Conservation (phyloP, 2,888 invertebrate species). For the Anoplius nigerrimus region DNA sequence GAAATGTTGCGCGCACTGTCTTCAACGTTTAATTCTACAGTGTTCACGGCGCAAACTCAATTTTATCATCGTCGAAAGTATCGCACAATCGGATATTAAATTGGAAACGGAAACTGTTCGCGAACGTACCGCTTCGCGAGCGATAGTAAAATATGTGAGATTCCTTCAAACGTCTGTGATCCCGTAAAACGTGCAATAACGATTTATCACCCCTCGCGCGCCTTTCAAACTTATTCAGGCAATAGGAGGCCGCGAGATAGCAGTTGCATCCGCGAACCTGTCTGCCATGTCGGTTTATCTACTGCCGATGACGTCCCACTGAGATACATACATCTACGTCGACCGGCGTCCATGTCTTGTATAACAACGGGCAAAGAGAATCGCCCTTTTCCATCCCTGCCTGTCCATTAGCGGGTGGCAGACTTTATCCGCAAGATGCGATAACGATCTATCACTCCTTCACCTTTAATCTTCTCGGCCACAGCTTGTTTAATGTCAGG, state of each 20-base stretch:
- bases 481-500: too few relatives aligned
- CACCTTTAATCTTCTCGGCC: too few relatives aligned
- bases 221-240: conserved; percentile 52
- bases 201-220: conserved; percentile 46
- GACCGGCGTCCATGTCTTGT: not conserved
- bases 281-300: conserved; percentile 32
- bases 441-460: conserved; percentile 49
- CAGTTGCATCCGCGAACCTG: conserved; percentile 34
- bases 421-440: conserved; percentile 32
- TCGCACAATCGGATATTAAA: too few relatives aligned
- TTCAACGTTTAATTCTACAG: too few relatives aligned
- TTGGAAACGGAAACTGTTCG: too few relatives aligned
- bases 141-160: too few relatives aligned
- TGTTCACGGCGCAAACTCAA: too few relatives aligned
- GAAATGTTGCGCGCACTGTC: too few relatives aligned
- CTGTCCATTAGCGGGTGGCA: conserved; percentile 10
- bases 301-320: conserved; percentile 43
- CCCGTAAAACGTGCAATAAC: conserved; percentile 36
- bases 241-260: conserved; percentile 32
- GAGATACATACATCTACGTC: conserved; percentile 45
- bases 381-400: conserved; percentile 36
- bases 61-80: too few relatives aligned
- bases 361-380: conserved; percentile 37
- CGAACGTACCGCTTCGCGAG: too few relatives aligned
- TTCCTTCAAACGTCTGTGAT: conserved; percentile 16